Percentiles rank a stretch among this genome's conserved stretches.
Evolutionary conservation across 2,113 vertebrate genomes (phyloP).

Genomic region (Petrocephalus microphthalmus): DNA sequence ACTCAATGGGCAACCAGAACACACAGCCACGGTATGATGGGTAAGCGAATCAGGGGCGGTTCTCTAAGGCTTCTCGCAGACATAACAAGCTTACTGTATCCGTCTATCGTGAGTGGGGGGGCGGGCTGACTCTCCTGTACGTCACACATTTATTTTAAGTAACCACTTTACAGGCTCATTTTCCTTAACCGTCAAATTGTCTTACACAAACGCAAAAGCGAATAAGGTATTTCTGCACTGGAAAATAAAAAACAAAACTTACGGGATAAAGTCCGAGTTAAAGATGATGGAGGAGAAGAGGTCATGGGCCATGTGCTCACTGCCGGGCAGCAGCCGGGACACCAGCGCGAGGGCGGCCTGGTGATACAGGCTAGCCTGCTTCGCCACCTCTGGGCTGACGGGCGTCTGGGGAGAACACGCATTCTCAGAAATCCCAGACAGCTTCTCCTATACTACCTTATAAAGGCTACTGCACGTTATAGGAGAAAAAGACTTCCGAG

Average conservation of each 20-base stretch:
- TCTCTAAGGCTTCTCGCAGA: too few relatives aligned
- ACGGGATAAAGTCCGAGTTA: conserved; percentile 82
- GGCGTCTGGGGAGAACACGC: conserved; percentile 56
- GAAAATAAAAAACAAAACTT: conserved; percentile 46
- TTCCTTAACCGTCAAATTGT: not conserved
- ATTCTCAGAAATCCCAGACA: not conserved
- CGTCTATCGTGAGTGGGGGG: not conserved
- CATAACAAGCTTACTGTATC: not conserved
- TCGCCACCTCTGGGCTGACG: conserved; percentile 51
- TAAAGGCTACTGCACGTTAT: not conserved
- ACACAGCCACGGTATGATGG: too few relatives aligned
- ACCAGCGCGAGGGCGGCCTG: conserved; percentile 73
- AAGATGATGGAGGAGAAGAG: conserved; percentile 76
- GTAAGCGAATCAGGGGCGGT: too few relatives aligned
- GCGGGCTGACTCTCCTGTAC: too few relatives aligned
- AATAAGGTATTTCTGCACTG: not conserved
- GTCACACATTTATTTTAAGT: not conserved
- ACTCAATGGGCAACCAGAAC: too few relatives aligned
- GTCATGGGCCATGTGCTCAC: conserved; percentile 75
- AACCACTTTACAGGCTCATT: not conserved
- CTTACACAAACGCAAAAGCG: not conserved
- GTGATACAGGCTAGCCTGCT: conserved; percentile 71
- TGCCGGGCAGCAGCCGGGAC: conserved; percentile 80
- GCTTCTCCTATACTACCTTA: not conserved
- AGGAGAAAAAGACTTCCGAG: not conserved